phyloP scores from a whole-genome alignment of 2,797 vertebrate genomes.

The Tadarida brasiliensis region DNA sequence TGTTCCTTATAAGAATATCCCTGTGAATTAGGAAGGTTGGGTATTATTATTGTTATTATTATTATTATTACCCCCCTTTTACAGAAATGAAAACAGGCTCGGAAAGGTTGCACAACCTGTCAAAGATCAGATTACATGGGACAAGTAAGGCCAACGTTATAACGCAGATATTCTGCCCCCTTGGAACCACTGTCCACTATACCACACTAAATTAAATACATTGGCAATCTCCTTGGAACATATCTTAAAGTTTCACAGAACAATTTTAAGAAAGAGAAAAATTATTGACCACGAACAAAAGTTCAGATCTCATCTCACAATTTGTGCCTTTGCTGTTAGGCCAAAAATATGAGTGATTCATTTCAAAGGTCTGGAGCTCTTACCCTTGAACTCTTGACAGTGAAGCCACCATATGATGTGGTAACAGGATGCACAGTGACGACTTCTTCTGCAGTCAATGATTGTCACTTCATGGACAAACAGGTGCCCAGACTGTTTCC shows the following conservation, averaged over 20 bases:
- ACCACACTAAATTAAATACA: not conserved
- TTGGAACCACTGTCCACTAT: fast-evolving
- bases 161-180: not conserved
- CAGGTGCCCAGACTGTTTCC: not conserved
- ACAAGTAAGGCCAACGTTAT: not conserved
- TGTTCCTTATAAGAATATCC: not conserved
- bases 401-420: not conserved
- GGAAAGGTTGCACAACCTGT: not conserved
- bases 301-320: not conserved
- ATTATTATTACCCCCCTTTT: not conserved
- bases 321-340: not conserved
- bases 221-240: not conserved
- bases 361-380: not conserved
- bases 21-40: not conserved
- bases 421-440: not conserved
- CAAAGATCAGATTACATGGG: not conserved
- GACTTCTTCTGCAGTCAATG: not conserved
- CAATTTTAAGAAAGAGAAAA: not conserved
- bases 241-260: not conserved
- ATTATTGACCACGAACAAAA: not conserved
- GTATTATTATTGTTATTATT: not conserved
- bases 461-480: not conserved
- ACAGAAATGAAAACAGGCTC: not conserved
- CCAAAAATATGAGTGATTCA: not conserved
- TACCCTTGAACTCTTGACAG: not conserved